phyloP scores from a whole-genome alignment of 2,888 invertebrate species.

The Hoplodrina blanda region DNA sequence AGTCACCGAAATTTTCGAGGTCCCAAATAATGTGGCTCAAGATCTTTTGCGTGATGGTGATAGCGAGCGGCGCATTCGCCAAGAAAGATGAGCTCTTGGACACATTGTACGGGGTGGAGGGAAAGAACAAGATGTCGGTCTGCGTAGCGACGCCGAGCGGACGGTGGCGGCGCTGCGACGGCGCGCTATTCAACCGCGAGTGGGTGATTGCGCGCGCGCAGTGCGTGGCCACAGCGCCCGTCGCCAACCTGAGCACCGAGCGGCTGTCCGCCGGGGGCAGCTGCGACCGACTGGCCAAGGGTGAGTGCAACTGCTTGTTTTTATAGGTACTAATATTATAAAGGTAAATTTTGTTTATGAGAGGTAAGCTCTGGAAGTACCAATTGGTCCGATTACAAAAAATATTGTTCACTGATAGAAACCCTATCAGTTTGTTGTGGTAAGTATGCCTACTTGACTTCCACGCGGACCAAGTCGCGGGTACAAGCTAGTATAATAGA shows the following conservation, averaged over 20 bases:
- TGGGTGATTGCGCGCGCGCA: slow-evolving; percentile 62
- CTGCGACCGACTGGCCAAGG: slow-evolving; percentile 46
- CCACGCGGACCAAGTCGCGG: too few relatives aligned
- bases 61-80: slow-evolving; percentile 26
- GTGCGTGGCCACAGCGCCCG: slow-evolving; percentile 46
- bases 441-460: too few relatives aligned
- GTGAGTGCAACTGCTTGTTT: slow-evolving; percentile 31
- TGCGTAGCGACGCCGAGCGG: slow-evolving; percentile 46
- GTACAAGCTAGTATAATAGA: too few relatives aligned
- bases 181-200: slow-evolving; percentile 66
- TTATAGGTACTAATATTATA: too few relatives aligned
- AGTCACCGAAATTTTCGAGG: slow-evolving; percentile 10
- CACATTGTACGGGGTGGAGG: slow-evolving; percentile 52
- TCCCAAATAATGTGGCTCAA: slow-evolving; percentile 44
- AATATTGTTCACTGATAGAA: too few relatives aligned
- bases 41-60: slow-evolving; percentile 29
- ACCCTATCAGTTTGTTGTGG: too few relatives aligned
- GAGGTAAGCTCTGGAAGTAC: too few relatives aligned
- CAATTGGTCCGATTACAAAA: too few relatives aligned
- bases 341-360: too few relatives aligned
- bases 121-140: slow-evolving; percentile 49
- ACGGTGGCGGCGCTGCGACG: slow-evolving; percentile 57
- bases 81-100: slow-evolving; percentile 47
- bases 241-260: slow-evolving; percentile 34
- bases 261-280: slow-evolving; percentile 18